Base-by-base conservation (phyloP, 2,888 invertebrate genomes). In the Synergus japonicus region DNA sequence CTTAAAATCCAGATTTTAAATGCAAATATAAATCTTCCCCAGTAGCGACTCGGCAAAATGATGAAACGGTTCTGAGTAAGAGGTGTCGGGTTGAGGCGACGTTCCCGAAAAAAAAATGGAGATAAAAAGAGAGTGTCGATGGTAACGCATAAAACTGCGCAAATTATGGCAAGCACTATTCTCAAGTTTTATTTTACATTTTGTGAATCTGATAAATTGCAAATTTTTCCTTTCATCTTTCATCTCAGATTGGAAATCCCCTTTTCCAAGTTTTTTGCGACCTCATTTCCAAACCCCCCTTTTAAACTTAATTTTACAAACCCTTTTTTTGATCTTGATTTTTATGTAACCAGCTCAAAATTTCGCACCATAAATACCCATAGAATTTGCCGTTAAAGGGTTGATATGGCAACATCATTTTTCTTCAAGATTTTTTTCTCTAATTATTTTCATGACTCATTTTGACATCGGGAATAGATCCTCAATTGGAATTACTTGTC, bases 11-110 rank as follows among this genome's bases (percentile, higher is more conserved):
- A 82, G 83, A 85, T 89, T 88, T 88, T 84, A 85, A 87, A 88
- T 88, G 85, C 86, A 89, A 88, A 89, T 88, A 86, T 83, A 83
- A 88, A 87, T 88, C 85, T 84, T 83, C 43, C 77, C 65, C 44
- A 54, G 43, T 60, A 76, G 60, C 60, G 81, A 64, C 10, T 22
- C 64, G 77, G 58, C 63, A 49, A 76, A 54, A 80, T 76, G 67
- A 69, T 78, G 37, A 66, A 79, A 77, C 60, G 60, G 77, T 41
- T 69, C 67, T 4, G 4, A 67, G 44, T 13, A 13, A 65, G 22
- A 54, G 49, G 7, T 22, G 10, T 37, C 5, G 41, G 54, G 22
- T 0, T 8, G 63, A 18, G 10, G 37, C 49, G 18, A 54, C 13
- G 43, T 37, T 13, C 5, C 43, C 29, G 67, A 22, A 22, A 63